phyloP scores from a whole-genome alignment of 2,113 vertebrate genomes.

The Sylvilagus bachmani region DNA sequence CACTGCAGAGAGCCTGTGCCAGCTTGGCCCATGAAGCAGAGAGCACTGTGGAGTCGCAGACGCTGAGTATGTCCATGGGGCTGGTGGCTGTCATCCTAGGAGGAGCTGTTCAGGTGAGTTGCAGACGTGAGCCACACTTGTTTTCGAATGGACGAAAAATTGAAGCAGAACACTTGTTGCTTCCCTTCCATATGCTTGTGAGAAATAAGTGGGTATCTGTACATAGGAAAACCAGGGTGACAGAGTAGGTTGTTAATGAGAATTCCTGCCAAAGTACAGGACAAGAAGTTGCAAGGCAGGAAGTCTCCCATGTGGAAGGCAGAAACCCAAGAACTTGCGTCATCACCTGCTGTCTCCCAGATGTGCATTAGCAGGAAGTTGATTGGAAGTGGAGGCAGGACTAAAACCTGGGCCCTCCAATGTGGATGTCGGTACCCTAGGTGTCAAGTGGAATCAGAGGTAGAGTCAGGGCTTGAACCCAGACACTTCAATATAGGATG shows the following conservation, averaged over 20 bases:
- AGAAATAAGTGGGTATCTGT: background rate
- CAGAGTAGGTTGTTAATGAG: slow-evolving; percentile 8
- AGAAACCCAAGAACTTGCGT: too few relatives aligned
- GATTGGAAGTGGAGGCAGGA: too few relatives aligned
- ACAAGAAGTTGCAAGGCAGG: background rate
- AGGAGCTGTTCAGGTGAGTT: slow-evolving; percentile 91
- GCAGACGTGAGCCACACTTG: background rate
- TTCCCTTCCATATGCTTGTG: background rate
- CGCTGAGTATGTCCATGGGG: slow-evolving; percentile 95
- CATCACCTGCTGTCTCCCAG: too few relatives aligned
- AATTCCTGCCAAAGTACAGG: slow-evolving; percentile 27
- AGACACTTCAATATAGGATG: too few relatives aligned
- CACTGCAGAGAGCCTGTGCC: slow-evolving; percentile 91
- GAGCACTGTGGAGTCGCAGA: slow-evolving; percentile 90
- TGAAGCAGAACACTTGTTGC: background rate
- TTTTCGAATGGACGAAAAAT: background rate
- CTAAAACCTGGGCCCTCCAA: too few relatives aligned
- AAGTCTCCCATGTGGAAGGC: too few relatives aligned
- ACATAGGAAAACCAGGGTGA: background rate
- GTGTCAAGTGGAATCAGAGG: too few relatives aligned
- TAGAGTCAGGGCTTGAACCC: too few relatives aligned
- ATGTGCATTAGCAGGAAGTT: too few relatives aligned
- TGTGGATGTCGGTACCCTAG: too few relatives aligned
- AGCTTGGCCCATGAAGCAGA: slow-evolving; percentile 80
- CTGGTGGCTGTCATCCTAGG: slow-evolving; percentile 94